A percentile compares a stretch with the other conserved stretches of the same genome.
These are phyloP conservation scores for Ashinkailepas kermadecensis DNA, from an alignment of 2,888 invertebrate species.

Conservation along the genomic window DNA sequence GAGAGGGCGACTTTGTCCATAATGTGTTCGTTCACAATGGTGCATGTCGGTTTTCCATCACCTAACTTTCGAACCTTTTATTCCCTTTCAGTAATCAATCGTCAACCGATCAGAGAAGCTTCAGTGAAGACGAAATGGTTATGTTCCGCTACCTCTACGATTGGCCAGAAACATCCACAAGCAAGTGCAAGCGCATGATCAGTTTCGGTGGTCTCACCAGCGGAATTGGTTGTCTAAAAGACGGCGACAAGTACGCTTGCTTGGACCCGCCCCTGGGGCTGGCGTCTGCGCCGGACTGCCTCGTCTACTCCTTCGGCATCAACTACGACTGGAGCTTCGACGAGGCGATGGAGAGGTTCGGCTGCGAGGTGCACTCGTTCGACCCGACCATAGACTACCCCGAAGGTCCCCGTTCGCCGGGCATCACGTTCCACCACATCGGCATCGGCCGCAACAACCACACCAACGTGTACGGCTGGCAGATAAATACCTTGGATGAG, in stretches of 20 bases:
- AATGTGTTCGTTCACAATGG: too few species aligned
- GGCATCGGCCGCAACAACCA: constrained; percentile 25
- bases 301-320: constrained; percentile 30
- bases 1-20: too few species aligned
- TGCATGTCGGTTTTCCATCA: too few species aligned
- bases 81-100: neutral
- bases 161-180: neutral
- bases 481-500: constrained; percentile 38
- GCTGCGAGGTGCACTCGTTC: constrained; percentile 41
- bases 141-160: constrained; percentile 11
- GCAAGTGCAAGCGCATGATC: neutral
- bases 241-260: constrained; percentile 27
- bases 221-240: neutral
- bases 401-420: constrained; percentile 35
- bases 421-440: constrained; percentile 35
- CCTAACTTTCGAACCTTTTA: too few species aligned
- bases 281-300: constrained; percentile 16
- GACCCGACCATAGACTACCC: constrained; percentile 36
- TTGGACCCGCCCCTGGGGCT: constrained; percentile 11
- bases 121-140: neutral
- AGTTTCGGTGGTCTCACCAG: neutral
- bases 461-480: constrained; percentile 35
- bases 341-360: constrained; percentile 31
- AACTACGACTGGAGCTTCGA: constrained; percentile 35
- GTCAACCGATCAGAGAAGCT: neutral